These are phyloP conservation scores for Calephelis virginiensis DNA, from an alignment of 1,140 invertebrate species.

Conservation along the genomic window DNA sequence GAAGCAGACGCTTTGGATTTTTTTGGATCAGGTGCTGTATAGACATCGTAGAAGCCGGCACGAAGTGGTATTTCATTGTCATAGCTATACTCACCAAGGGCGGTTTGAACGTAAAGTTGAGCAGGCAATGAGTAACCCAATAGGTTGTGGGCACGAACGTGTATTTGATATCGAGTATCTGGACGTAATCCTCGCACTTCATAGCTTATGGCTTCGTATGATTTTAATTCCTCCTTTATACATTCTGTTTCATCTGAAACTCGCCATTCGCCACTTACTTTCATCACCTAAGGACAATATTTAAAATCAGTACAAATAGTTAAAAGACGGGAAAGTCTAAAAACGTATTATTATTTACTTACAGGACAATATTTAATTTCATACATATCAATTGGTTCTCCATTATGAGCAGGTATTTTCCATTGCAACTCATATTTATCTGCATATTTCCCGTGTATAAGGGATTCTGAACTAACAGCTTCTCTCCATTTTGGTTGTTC, in stretches of 20 bases:
- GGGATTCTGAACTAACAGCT: constrained; percentile 58
- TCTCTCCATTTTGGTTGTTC: constrained; percentile 72
- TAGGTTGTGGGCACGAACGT: constrained; percentile 90
- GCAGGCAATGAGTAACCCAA: constrained; percentile 89
- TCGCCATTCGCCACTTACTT: constrained; percentile 82
- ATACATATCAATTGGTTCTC: constrained; percentile 91
- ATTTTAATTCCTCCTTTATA: constrained; percentile 77
- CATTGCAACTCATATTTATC: constrained; percentile 90
- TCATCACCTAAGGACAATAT: constrained; percentile 72
- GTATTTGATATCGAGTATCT: constrained; percentile 89
- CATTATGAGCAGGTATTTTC: constrained; percentile 91
- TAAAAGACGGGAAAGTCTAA: constrained; percentile 7
- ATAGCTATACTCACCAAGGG: constrained; percentile 86
- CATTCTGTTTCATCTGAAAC: constrained; percentile 80
- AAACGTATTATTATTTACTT: constrained; percentile 56
- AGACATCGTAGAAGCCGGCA: constrained; percentile 75
- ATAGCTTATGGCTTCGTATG: constrained; percentile 80
- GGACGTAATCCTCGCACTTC: constrained; percentile 84
- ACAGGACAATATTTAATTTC: constrained; percentile 89
- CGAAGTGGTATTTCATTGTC: constrained; percentile 67
- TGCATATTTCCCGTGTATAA: constrained; percentile 79
- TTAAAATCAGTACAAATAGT: constrained; percentile 16
- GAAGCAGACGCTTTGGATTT: constrained; percentile 45
- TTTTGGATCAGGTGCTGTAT: constrained; percentile 59
- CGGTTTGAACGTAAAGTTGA: constrained; percentile 88